phyloP scores from a whole-genome alignment of 2,113 vertebrate genomes.

The Rhegmatorhina hoffmannsi region DNA sequence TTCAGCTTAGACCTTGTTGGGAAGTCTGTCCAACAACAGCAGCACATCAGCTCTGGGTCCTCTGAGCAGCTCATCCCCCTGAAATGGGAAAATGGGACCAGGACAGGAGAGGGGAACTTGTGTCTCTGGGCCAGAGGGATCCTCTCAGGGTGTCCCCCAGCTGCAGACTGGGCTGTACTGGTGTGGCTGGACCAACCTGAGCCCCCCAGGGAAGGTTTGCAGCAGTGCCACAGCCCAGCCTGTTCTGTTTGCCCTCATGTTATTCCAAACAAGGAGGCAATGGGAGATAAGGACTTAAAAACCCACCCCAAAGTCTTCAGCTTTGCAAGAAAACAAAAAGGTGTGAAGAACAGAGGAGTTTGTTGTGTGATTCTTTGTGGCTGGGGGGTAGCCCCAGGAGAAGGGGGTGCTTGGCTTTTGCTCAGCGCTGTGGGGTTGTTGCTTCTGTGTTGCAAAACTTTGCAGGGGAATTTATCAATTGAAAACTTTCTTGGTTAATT shows the following conservation, averaged over 20 bases:
- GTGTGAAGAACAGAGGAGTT: background rate
- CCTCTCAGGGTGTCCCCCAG: background rate
- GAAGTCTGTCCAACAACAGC: background rate
- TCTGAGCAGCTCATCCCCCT: background rate
- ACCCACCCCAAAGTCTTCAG: background rate
- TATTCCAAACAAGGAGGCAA: background rate
- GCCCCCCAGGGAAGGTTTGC: background rate
- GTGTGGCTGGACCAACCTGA: background rate
- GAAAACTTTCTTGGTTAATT: background rate
- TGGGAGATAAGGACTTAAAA: background rate
- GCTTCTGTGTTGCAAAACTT: conserved; percentile 3
- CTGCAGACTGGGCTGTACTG: background rate
- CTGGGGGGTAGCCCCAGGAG: background rate
- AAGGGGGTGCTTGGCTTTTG: background rate
- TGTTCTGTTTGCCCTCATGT: background rate
- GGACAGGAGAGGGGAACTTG: background rate
- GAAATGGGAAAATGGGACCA: background rate
- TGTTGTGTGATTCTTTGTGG: background rate
- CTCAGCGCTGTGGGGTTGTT: background rate
- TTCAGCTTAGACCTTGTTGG: background rate
- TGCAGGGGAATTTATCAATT: background rate
- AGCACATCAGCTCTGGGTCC: background rate
- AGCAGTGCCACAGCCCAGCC: background rate
- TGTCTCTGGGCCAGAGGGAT: background rate
- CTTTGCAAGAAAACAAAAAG: background rate